Percentiles rank a stretch among this genome's conserved stretches.
These are phyloP conservation scores for Eurosta solidaginis DNA, from an alignment of 1,140 invertebrate species.

Conservation along the genomic window DNA sequence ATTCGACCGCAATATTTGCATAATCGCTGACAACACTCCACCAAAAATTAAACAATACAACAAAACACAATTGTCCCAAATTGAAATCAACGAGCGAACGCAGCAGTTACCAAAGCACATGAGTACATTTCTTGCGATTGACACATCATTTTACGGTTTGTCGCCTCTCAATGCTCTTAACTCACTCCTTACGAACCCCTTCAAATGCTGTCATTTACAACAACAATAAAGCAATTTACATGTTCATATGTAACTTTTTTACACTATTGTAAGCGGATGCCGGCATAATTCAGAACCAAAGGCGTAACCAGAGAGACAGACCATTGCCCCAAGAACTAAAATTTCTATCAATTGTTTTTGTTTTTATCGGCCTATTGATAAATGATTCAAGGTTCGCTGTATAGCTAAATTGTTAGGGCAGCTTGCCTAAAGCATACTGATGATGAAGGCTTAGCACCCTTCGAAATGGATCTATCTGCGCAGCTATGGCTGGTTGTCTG, in stretches of 20 bases:
- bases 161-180: constrained; percentile 60
- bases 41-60: not conserved
- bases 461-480: too few relatives aligned
- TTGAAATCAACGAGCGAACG: not conserved
- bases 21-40: constrained; percentile 6
- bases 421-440: too few relatives aligned
- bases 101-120: not conserved
- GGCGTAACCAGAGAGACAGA: too few relatives aligned
- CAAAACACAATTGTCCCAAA: constrained; percentile 28
- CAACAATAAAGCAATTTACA: not conserved
- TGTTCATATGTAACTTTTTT: not conserved
- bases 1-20: constrained; percentile 27
- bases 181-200: constrained; percentile 52
- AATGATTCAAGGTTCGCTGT: too few relatives aligned
- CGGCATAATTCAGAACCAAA: not conserved
- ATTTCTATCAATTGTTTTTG: too few relatives aligned
- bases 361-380: too few relatives aligned
- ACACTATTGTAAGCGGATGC: not conserved
- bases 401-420: too few relatives aligned
- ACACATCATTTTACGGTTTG: constrained; percentile 61
- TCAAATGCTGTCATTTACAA: not conserved
- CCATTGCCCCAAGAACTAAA: too few relatives aligned
- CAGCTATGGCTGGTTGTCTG: too few relatives aligned
- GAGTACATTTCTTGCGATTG: constrained; percentile 53
- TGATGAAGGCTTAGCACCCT: too few relatives aligned